These are phyloP conservation scores for Hypomesus transpacificus DNA, from an alignment of 2,113 vertebrate genomes.

Conservation along the genomic window DNA sequence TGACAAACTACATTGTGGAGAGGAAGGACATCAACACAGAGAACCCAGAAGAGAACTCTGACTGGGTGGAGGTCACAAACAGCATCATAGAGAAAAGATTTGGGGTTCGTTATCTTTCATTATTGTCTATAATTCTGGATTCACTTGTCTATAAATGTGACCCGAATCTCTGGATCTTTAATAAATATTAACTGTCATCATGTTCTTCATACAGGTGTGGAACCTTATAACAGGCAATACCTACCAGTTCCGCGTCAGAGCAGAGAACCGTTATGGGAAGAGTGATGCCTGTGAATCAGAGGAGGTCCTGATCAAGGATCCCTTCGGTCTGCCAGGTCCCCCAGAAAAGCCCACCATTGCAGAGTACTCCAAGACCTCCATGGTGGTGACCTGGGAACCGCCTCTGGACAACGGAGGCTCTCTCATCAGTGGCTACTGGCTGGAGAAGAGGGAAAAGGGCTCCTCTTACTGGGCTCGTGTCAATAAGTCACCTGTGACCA, in stretches of 20 bases:
- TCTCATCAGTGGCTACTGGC: constrained; percentile 90
- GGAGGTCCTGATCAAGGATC: constrained; percentile 88
- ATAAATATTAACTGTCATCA: too few species aligned
- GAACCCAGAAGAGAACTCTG: constrained; percentile 40
- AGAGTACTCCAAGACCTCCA: constrained; percentile 82
- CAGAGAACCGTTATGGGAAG: constrained; percentile 90
- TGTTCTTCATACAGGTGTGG: constrained; percentile 79
- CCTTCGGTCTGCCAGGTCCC: constrained; percentile 89
- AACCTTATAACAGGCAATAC: constrained; percentile 85
- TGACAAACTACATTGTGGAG: constrained; percentile 94
- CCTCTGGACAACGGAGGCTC: constrained; percentile 87
- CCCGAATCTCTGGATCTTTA: too few species aligned
- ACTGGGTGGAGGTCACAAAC: constrained; percentile 86
- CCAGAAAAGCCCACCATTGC: constrained; percentile 87
- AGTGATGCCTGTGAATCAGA: constrained; percentile 89
- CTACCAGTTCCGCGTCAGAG: constrained; percentile 88
- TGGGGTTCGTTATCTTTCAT: constrained; percentile 71
- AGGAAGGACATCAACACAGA: constrained; percentile 72
- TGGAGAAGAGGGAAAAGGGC: constrained; percentile 92
- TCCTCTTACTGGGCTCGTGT: constrained; percentile 88
- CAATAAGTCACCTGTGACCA: constrained; percentile 86
- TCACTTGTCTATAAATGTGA: too few species aligned
- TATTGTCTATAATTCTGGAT: not conserved
- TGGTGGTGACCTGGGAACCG: constrained; percentile 92
- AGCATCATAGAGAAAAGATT: constrained; percentile 83